A percentile compares a stretch with the other conserved stretches of the same genome.
phyloP scores from a whole-genome alignment of 2,113 vertebrate genomes.

The Etheostoma spectabile region DNA sequence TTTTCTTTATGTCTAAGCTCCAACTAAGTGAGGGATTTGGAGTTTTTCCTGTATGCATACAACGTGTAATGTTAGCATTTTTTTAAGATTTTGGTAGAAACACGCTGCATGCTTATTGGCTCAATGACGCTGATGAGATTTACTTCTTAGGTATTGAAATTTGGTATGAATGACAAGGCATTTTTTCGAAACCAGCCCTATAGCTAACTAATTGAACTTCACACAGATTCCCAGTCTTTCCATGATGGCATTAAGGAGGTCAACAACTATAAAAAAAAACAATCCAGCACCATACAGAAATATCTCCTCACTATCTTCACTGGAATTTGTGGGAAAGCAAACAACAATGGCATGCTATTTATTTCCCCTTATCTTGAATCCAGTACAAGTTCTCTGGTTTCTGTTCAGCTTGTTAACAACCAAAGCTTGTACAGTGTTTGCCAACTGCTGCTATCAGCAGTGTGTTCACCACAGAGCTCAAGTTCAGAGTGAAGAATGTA shows the following conservation, averaged over 20 bases:
- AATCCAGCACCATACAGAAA: neutral
- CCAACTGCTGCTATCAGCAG: constrained; percentile 52
- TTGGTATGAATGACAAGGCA: too few relatives aligned
- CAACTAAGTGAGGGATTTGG: too few relatives aligned
- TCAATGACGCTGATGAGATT: too few relatives aligned
- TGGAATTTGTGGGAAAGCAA: constrained; percentile 52
- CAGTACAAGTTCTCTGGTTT: constrained; percentile 35
- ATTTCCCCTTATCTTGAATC: constrained; percentile 29
- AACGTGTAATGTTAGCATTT: too few relatives aligned
- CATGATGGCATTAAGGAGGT: constrained; percentile 5
- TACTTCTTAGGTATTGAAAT: too few relatives aligned
- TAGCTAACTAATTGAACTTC: too few relatives aligned
- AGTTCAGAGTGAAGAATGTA: constrained; percentile 53
- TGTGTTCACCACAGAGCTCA: constrained; percentile 12
- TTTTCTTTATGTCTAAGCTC: too few relatives aligned
- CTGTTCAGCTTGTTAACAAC: constrained; percentile 41
- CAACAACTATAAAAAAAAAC: constrained; percentile 5
- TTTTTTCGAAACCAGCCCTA: too few relatives aligned
- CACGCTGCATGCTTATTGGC: too few relatives aligned
- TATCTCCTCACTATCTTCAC: constrained; percentile 17
- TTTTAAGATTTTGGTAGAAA: too few relatives aligned
- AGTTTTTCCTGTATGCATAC: too few relatives aligned
- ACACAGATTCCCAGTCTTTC: neutral
- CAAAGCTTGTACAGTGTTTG: constrained; percentile 50
- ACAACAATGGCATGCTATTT: constrained; percentile 18